Evolutionary conservation across 1,140 invertebrate species (phyloP).

Genomic region (Macrobrachium rosenbergii): DNA sequence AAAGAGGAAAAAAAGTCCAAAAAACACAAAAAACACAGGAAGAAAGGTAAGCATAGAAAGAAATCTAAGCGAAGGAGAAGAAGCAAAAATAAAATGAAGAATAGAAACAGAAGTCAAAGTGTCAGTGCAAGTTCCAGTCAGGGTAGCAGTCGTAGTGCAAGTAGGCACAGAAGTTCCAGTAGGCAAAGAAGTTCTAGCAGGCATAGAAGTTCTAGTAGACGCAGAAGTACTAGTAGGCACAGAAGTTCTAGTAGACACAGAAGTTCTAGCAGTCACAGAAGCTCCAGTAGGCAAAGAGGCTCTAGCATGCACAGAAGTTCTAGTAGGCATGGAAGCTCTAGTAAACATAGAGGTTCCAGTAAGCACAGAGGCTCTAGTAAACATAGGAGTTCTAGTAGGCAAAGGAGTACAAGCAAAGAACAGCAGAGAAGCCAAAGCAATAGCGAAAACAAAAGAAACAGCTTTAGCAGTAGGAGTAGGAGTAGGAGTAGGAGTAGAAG

Average conservation of each 20-base stretch:
- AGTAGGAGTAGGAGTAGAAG: not conserved
- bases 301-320: not conserved
- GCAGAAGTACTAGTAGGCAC: constrained; percentile 58
- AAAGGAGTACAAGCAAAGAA: not conserved
- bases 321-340: not conserved
- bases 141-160: constrained; percentile 64
- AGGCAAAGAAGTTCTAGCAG: constrained; percentile 15
- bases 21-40: constrained; percentile 64
- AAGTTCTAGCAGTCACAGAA: constrained; percentile 17
- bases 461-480: not conserved
- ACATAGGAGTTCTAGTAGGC: not conserved
- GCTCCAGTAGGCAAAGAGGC: not conserved
- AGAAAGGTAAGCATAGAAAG: constrained; percentile 65
- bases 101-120: constrained; percentile 64
- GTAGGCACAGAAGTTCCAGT: constrained; percentile 27
- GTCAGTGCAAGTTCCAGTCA: constrained; percentile 27
- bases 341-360: not conserved
- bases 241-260: constrained; percentile 64
- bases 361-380: not conserved
- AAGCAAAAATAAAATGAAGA: constrained; percentile 66
- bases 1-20: constrained; percentile 37
- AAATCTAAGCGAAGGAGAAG: constrained; percentile 56
- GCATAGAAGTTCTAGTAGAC: constrained; percentile 6
- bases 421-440: not conserved
- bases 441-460: not conserved